Base-by-base conservation (phyloP, 2,888 invertebrate species). In the Dusona sp. region DNA sequence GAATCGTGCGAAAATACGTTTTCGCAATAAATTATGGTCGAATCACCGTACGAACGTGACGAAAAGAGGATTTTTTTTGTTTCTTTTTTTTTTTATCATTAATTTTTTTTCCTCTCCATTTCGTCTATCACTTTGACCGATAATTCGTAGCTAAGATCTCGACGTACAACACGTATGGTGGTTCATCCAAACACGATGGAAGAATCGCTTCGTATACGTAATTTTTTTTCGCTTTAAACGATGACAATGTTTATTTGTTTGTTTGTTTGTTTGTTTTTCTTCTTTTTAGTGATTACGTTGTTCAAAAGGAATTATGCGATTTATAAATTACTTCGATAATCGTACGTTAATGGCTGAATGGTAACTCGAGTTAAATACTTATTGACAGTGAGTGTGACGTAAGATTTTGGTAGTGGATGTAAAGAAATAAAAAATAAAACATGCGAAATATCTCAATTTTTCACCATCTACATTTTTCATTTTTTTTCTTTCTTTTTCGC, bases 261-360 rank as follows among this genome's bases (percentile, higher is more conserved):
- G 7, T 38, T 38, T 38, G 2, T 54, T 7, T n/a, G n/a, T n/a
- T n/a, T n/a, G n/a, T n/a, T n/a, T n/a, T n/a, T n/a, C n/a, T n/a
- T 29, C 6, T 61, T 61, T 61, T 61, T 25, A 11, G 16, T 61
- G 16, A 16, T 61, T 42, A 70, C 70, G 70, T 57, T 61, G 8
- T 74, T 38, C 6, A 57, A 25, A 74, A 74, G 16, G 68, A 51
- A 79, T 68, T 61, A 74, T 36, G 36, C 51, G 36, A 61, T 54
- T 67, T 51, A 51, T 36, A 38, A 9, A 54, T 48, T n/a, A 67
- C 13, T 79, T 61, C 45, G 68, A 70, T 79, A 73, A 67, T 79
- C 51, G 65, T 61, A 70, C 42, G 67, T 84, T 65, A 84, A 86
- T 86, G 86, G 79, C 64, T 82, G 79, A 88, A 84, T 84, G 86